Percentiles rank a stretch among this genome's conserved stretches.
Evolutionary conservation across 1,140 invertebrate genomes (phyloP).

Genomic region (Triops cancriformis): DNA sequence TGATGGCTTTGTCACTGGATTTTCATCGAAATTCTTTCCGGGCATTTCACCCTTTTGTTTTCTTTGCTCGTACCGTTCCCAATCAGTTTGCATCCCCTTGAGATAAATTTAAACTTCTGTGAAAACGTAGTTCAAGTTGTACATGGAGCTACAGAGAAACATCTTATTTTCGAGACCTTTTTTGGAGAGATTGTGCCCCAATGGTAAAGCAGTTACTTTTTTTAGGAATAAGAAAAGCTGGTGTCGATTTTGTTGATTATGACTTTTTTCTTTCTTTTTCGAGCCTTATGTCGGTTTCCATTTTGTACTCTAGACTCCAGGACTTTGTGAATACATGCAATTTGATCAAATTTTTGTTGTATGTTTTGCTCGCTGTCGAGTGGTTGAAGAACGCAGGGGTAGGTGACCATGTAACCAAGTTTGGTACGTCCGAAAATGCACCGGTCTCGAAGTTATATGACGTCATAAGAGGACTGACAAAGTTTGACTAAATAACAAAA

Average conservation of each 20-base stretch:
- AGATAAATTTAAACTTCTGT: background rate
- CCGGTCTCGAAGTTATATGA: too few relatives aligned
- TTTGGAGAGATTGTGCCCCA: background rate
- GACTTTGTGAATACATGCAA: slow-evolving; percentile 14
- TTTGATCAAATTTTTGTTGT: background rate
- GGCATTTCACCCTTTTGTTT: background rate
- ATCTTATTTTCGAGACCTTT: slow-evolving; percentile 5
- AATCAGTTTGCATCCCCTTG: background rate
- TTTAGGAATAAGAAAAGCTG: background rate
- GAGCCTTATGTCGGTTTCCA: slow-evolving; percentile 1
- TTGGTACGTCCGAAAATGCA: too few relatives aligned
- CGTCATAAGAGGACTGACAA: too few relatives aligned
- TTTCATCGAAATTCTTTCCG: slow-evolving; percentile 1
- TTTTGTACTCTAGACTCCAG: slow-evolving; percentile 10
- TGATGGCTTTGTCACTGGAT: slow-evolving; percentile 6
- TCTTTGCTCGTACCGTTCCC: background rate
- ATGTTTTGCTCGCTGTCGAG: too few relatives aligned
- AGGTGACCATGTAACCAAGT: too few relatives aligned
- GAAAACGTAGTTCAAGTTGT: background rate
- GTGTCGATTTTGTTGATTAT: background rate
- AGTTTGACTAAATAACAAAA: too few relatives aligned
- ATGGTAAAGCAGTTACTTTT: background rate
- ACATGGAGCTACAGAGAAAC: background rate
- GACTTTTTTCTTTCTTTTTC: background rate
- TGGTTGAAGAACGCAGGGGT: too few relatives aligned